Percentiles rank a stretch among this genome's conserved stretches.
These are phyloP conservation scores for Thecophora atra DNA, from an alignment of 2,888 invertebrate genomes.

Conservation along the genomic window DNA sequence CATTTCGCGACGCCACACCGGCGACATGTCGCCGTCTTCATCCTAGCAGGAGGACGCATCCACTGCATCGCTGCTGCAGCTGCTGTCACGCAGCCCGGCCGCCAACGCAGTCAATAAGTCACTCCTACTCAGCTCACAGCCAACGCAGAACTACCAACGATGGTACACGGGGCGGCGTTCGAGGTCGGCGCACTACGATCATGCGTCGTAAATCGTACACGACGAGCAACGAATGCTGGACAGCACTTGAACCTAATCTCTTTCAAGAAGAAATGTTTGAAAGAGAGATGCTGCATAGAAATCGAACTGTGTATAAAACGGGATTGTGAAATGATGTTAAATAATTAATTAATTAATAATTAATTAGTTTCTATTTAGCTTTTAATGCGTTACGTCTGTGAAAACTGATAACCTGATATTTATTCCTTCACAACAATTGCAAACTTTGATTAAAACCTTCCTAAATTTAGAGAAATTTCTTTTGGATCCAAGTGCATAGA, in stretches of 20 bases:
- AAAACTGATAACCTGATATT: neutral
- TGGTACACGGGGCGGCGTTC: slow-evolving; percentile 65
- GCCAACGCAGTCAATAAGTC: slow-evolving; percentile 53
- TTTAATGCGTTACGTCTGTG: neutral
- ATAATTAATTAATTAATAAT: too few relatives aligned
- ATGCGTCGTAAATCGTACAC: slow-evolving; percentile 49
- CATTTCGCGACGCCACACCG: slow-evolving; percentile 54
- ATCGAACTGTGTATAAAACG: too few relatives aligned
- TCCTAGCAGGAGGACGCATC: slow-evolving; percentile 68
- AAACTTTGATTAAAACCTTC: too few relatives aligned
- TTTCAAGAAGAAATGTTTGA: too few relatives aligned
- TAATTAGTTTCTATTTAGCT: neutral
- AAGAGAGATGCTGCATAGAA: too few relatives aligned
- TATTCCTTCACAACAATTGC: too few relatives aligned
- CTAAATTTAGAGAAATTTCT: too few relatives aligned
- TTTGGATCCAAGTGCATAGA: too few relatives aligned
- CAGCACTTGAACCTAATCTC: too few relatives aligned
- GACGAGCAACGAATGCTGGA: too few relatives aligned
- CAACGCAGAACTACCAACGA: slow-evolving; percentile 49
- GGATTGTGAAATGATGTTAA: too few relatives aligned
- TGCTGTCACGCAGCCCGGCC: slow-evolving; percentile 61
- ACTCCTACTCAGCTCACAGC: slow-evolving; percentile 44
- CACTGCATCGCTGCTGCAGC: slow-evolving; percentile 52
- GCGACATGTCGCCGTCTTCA: slow-evolving; percentile 53
- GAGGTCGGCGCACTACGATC: slow-evolving; percentile 65